Evolutionary conservation across 2,113 vertebrate species (phyloP).

Genomic region (Alexandromys fortis): DNA sequence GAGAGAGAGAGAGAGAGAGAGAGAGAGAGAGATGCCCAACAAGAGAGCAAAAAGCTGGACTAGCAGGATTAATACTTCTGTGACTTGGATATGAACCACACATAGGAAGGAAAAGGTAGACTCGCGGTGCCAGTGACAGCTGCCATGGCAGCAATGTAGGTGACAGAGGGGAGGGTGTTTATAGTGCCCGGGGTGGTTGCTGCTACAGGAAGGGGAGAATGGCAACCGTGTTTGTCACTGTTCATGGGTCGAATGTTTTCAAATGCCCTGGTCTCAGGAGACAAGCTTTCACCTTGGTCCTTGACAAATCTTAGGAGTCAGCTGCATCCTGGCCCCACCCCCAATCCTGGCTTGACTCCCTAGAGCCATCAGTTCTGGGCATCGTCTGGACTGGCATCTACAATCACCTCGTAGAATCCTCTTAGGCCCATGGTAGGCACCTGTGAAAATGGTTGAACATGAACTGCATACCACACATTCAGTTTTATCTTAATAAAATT

Average conservation of each 20-base stretch:
- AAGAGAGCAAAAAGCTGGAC: not conserved
- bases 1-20: too few relatives aligned
- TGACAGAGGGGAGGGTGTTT: not conserved
- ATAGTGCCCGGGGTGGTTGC: not conserved
- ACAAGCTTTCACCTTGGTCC: not conserved
- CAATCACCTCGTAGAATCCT: not conserved
- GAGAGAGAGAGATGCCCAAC: too few relatives aligned
- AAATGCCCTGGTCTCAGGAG: not conserved
- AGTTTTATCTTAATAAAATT: conserved; percentile 6
- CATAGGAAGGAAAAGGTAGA: not conserved
- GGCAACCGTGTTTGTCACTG: not conserved
- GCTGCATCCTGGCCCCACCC: too few relatives aligned
- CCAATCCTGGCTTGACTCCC: not conserved
- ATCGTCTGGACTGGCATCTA: not conserved
- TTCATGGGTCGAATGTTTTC: not conserved
- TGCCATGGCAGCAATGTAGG: not conserved
- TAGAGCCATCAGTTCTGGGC: not conserved
- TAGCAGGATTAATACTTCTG: not conserved
- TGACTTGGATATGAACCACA: not conserved
- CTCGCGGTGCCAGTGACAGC: not conserved
- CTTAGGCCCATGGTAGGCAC: not conserved
- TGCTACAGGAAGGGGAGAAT: not conserved
- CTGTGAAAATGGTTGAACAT: not conserved
- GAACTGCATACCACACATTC: not conserved
- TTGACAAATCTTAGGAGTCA: not conserved